phyloP scores from a whole-genome alignment of 2,888 invertebrate genomes.

The Celastrina argiolus region DNA sequence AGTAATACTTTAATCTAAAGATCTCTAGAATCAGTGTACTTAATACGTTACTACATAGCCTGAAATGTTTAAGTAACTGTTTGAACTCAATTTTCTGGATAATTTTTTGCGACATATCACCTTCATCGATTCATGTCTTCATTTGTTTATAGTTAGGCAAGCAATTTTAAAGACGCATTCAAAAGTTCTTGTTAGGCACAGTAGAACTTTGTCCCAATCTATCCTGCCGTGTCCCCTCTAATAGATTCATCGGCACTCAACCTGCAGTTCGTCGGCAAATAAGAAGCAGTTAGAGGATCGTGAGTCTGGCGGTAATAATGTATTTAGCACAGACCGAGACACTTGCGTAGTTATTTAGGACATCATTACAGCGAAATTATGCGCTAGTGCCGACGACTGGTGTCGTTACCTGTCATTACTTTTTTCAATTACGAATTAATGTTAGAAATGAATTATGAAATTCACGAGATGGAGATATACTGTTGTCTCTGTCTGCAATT shows the following conservation, averaged over 20 bases:
- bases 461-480: neutral
- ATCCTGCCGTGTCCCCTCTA: conserved; percentile 38
- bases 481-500: conserved; percentile 1
- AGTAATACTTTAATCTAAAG: no score
- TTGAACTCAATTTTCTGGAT: no score
- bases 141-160: no score
- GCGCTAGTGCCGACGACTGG: conserved; percentile 21
- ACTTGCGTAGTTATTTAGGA: conserved; percentile 48
- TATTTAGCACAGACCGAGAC: conserved; percentile 34
- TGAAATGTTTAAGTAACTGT: no score
- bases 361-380: conserved; percentile 47
- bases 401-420: conserved; percentile 23
- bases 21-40: no score
- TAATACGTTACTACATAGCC: no score
- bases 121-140: no score
- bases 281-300: conserved; percentile 69
- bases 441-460: conserved; percentile 19
- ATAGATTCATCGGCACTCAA: conserved; percentile 35
- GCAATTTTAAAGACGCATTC: no score
- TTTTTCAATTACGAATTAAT: conserved; percentile 22
- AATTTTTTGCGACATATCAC: no score
- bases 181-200: no score
- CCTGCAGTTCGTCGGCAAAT: conserved; percentile 60
- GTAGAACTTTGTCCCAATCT: neutral
- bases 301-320: conserved; percentile 53